Percentiles rank a stretch among this genome's conserved stretches.
phyloP scores from a whole-genome alignment of 2,888 invertebrate species.

The Himalopsyche tibetana region DNA sequence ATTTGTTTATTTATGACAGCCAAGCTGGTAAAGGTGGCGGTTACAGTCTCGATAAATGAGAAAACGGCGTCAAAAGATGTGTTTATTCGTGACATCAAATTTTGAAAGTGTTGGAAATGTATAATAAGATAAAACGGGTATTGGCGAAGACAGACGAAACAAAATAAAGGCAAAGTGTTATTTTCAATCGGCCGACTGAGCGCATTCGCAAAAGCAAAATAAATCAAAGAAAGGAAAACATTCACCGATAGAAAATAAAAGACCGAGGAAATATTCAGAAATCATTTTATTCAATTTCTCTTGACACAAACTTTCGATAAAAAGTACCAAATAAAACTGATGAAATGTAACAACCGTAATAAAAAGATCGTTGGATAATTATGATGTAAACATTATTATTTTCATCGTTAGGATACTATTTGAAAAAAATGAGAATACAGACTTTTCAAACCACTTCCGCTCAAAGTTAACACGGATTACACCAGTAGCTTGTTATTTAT shows the following conservation, averaged over 20 bases:
- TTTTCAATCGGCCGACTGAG: slow-evolving; percentile 43
- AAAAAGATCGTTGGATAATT: too few species aligned
- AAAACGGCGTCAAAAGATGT: slow-evolving; percentile 13
- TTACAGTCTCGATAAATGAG: not conserved
- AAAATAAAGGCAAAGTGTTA: slow-evolving; percentile 44
- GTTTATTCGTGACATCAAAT: slow-evolving; percentile 35
- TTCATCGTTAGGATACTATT: too few species aligned
- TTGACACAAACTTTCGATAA: not conserved
- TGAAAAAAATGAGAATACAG: too few species aligned
- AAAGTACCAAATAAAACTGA: not conserved
- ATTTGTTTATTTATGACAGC: slow-evolving; percentile 1
- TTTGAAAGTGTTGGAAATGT: slow-evolving; percentile 19
- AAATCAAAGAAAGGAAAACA: slow-evolving; percentile 39
- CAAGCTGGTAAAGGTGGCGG: not conserved
- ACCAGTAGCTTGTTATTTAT: too few species aligned
- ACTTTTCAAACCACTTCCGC: too few species aligned
- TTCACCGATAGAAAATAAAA: slow-evolving; percentile 15
- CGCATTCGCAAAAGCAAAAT: slow-evolving; percentile 38
- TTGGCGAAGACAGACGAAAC: slow-evolving; percentile 39
- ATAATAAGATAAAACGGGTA: not conserved
- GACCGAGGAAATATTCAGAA: slow-evolving; percentile 1
- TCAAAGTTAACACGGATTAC: too few species aligned
- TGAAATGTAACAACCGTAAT: too few species aligned
- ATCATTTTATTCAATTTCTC: slow-evolving; percentile 26
- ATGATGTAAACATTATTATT: too few species aligned